A percentile compares a stretch with the other conserved stretches of the same genome.
These are phyloP conservation scores for Lophius americanus DNA, from an alignment of 2,797 vertebrate genomes.

Conservation along the genomic window DNA sequence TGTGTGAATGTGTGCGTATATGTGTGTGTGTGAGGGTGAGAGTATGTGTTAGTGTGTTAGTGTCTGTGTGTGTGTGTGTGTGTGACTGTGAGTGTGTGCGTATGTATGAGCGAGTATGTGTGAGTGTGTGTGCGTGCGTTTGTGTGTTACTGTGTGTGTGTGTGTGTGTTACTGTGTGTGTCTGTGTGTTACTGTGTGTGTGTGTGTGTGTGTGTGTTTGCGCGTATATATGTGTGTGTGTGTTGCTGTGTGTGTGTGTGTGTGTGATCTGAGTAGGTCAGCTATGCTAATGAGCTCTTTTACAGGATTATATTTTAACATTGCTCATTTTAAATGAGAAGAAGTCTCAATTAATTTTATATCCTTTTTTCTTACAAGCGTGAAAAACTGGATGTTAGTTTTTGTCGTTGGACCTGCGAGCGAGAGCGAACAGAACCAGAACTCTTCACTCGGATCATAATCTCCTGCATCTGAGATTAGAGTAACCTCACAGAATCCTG, in stretches of 20 bases:
- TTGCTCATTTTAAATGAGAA: background rate
- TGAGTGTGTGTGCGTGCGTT: background rate
- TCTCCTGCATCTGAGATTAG: no score
- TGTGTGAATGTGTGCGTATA: background rate
- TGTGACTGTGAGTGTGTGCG: no score
- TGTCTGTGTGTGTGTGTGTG: no score
- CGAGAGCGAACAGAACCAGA: no score
- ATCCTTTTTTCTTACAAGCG: slow-evolving; percentile 15
- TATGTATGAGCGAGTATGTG: background rate
- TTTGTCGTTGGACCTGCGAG: background rate
- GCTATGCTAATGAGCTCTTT: slow-evolving; percentile 23
- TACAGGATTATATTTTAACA: slow-evolving; percentile 4
- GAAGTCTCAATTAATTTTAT: slow-evolving; percentile 2
- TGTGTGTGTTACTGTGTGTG: no score
- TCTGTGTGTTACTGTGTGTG: no score
- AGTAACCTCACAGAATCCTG: no score
- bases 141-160: no score
- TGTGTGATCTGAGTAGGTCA: slow-evolving; percentile 12
- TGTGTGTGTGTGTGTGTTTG: background rate
- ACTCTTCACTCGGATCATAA: no score
- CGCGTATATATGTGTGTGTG: no score
- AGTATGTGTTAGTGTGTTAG: no score
- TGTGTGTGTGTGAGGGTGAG: no score
- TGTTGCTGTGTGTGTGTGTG: background rate
- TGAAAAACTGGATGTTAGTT: background rate